Evolutionary conservation across 2,888 invertebrate genomes (phyloP).

Genomic region (Eupithecia pulchellata): DNA sequence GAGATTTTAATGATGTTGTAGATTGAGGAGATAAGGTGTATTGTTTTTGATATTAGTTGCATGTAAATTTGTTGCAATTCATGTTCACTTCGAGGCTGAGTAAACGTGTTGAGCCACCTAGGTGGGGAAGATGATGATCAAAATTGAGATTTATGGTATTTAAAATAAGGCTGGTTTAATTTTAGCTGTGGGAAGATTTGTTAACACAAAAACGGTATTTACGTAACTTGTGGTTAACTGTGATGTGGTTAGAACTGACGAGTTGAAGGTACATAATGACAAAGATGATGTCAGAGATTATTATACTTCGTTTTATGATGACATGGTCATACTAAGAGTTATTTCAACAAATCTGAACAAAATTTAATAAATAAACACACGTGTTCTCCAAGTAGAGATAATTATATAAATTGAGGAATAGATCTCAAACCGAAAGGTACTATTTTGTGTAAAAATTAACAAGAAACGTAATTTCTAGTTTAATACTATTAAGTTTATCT

Average conservation of each 20-base stretch:
- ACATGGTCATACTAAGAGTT: no score
- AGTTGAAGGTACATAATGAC: no score
- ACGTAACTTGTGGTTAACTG: background rate
- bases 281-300: background rate
- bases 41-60: conserved; percentile 30
- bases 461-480: no score
- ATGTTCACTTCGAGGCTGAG: background rate
- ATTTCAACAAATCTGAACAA: no score
- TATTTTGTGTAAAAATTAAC: no score
- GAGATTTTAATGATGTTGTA: conserved; percentile 38
- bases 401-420: no score
- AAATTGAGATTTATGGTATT: background rate
- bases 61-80: conserved; percentile 30
- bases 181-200: background rate
- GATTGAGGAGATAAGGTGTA: conserved; percentile 31
- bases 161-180: background rate
- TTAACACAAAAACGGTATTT: background rate
- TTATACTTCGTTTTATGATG: no score
- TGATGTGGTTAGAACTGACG: background rate
- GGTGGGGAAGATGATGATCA: background rate
- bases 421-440: no score
- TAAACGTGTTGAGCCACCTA: conserved; percentile 7
- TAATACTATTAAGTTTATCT: no score
- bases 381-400: no score
- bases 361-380: no score